A percentile compares a stretch with the other conserved stretches of the same genome.
Conservation (phyloP, 1,140 invertebrate genomes). For the Nomia melanderi region DNA sequence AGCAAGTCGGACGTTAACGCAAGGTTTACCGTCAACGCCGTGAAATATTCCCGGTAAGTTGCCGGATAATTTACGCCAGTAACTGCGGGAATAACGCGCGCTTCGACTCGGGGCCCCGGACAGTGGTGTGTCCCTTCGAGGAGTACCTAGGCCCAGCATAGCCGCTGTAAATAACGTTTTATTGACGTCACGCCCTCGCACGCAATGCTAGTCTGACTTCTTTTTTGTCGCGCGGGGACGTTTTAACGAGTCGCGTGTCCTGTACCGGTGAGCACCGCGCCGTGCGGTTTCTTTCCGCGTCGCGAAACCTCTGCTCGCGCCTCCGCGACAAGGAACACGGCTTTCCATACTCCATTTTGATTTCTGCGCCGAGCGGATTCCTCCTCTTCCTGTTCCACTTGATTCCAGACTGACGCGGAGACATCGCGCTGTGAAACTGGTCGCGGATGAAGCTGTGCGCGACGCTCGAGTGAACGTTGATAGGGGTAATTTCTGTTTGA, state of each 20-base stretch:
- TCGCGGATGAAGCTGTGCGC: not conserved
- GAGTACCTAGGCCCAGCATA: slow-evolving; percentile 34
- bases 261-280: not conserved
- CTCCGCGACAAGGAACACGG: not conserved
- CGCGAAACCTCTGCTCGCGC: not conserved
- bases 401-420: too few relatives aligned
- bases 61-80: slow-evolving; percentile 65
- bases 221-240: slow-evolving; percentile 7
- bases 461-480: not conserved
- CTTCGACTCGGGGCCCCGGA: slow-evolving; percentile 30
- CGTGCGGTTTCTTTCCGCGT: slow-evolving; percentile 13
- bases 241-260: slow-evolving; percentile 40
- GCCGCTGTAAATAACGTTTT: slow-evolving; percentile 52
- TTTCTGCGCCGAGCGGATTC: not conserved
- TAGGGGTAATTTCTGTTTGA: slow-evolving; percentile 1
- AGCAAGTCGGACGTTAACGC: slow-evolving; percentile 66
- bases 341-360: slow-evolving; percentile 22
- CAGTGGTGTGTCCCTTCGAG: slow-evolving; percentile 35
- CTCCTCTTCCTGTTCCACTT: too few relatives aligned
- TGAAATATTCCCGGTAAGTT: slow-evolving; percentile 67
- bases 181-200: slow-evolving; percentile 55
- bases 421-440: slow-evolving; percentile 10
- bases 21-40: slow-evolving; percentile 68
- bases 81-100: slow-evolving; percentile 60
- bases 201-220: slow-evolving; percentile 15